These are phyloP conservation scores for Mesoclemmys tuberculata DNA, from an alignment of 2,113 vertebrate genomes.

Conservation along the genomic window DNA sequence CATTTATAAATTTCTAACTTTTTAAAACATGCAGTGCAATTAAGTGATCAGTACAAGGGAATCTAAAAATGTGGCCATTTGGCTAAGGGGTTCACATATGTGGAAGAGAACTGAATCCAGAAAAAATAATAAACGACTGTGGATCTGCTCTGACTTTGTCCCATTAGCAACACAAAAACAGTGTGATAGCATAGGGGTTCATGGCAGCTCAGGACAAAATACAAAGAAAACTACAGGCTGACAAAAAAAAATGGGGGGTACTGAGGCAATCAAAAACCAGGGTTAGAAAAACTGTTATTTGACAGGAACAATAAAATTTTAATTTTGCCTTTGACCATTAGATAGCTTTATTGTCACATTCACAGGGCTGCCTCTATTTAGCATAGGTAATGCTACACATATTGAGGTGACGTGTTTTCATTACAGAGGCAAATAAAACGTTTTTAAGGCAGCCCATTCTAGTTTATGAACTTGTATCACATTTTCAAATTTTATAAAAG, in stretches of 20 bases:
- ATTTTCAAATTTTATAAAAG: neutral
- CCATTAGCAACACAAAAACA: neutral
- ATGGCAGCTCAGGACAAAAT: neutral
- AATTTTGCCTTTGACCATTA: neutral
- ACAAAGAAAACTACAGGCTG: neutral
- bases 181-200: neutral
- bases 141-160: neutral
- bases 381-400: rapidly evolving
- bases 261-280: neutral
- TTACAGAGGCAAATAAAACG: neutral
- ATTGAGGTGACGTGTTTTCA: neutral
- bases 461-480: neutral
- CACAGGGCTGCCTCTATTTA: neutral
- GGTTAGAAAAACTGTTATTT: neutral
- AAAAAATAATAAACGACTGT: neutral
- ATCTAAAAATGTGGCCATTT: neutral
- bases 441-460: neutral
- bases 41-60: neutral
- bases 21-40: neutral
- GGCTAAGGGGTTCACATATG: neutral
- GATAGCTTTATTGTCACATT: neutral
- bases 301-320: neutral
- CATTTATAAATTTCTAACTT: neutral
- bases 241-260: neutral
- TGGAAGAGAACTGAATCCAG: neutral